A percentile compares a stretch with the other conserved stretches of the same genome.
Evolutionary conservation across 2,113 vertebrate genomes (phyloP).

Genomic region (Sylvia atricapilla): DNA sequence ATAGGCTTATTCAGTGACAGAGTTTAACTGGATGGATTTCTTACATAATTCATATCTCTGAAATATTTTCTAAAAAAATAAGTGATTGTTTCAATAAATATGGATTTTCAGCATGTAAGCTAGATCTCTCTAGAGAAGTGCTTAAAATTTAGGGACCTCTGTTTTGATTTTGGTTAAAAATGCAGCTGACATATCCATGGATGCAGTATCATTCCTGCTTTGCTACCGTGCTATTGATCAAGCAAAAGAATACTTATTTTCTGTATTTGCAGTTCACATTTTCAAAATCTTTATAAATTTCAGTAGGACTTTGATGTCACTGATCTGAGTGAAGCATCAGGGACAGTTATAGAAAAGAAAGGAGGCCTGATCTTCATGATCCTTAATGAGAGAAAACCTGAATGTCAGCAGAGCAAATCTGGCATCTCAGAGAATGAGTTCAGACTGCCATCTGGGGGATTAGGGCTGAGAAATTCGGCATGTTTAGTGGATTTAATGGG

Average conservation of each 20-base stretch:
- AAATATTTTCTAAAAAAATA: background rate
- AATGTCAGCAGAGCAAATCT: background rate
- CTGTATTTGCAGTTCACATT: slow-evolving; percentile 19
- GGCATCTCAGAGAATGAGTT: background rate
- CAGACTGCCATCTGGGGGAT: slow-evolving; percentile 36
- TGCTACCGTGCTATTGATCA: background rate
- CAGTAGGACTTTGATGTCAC: slow-evolving; percentile 10
- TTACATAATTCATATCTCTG: background rate
- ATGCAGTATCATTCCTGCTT: background rate
- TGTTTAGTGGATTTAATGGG: background rate
- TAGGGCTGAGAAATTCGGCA: background rate
- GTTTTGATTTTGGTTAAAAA: background rate
- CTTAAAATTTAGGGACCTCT: background rate
- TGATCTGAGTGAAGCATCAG: slow-evolving; percentile 1
- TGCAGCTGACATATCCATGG: background rate
- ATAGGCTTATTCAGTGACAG: background rate
- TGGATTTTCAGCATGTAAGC: background rate
- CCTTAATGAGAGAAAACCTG: background rate
- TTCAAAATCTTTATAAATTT: slow-evolving; percentile 14
- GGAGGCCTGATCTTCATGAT: background rate
- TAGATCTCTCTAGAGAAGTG: background rate
- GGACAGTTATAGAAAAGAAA: background rate
- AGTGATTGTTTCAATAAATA: background rate
- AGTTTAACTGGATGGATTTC: background rate
- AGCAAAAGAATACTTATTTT: background rate